phyloP scores from a whole-genome alignment of 2,113 vertebrate genomes.

The Spea bombifrons region DNA sequence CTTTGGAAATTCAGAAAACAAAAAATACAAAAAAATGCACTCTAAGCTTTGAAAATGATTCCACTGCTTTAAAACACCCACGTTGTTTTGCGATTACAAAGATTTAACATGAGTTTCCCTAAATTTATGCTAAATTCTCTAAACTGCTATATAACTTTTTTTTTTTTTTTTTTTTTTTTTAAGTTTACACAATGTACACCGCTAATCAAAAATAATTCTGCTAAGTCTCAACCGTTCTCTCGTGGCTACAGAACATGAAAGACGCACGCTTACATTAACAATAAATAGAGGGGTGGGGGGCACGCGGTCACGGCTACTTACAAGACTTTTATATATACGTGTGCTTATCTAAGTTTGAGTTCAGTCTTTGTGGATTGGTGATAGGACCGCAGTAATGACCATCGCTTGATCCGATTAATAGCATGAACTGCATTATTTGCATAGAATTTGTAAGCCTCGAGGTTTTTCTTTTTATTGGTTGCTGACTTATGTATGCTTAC shows the following conservation, averaged over 20 bases:
- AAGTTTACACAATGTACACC: constrained; percentile 38
- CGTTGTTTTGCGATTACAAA: neutral
- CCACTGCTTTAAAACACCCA: neutral
- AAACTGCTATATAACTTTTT: constrained; percentile 24
- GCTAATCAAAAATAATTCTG: constrained; percentile 5
- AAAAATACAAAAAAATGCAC: constrained; percentile 1
- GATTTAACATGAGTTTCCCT: neutral
- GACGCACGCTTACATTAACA: neutral
- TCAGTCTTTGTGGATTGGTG: neutral
- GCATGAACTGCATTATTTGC: neutral
- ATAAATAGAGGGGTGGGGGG: constrained; percentile 3
- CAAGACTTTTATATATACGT: neutral
- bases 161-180: neutral
- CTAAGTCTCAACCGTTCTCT: constrained; percentile 4
- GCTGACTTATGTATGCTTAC: neutral
- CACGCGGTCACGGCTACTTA: constrained; percentile 2
- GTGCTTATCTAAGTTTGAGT: constrained; percentile 30
- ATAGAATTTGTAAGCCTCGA: neutral
- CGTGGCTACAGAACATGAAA: constrained; percentile 9
- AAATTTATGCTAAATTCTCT: constrained; percentile 15
- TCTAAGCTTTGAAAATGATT: neutral
- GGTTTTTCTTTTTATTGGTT: neutral
- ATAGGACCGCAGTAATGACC: neutral
- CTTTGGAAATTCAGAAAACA: neutral
- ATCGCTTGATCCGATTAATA: neutral